Evolutionary conservation across 2,113 vertebrate genomes (phyloP).

Genomic region (Istiophorus platypterus): DNA sequence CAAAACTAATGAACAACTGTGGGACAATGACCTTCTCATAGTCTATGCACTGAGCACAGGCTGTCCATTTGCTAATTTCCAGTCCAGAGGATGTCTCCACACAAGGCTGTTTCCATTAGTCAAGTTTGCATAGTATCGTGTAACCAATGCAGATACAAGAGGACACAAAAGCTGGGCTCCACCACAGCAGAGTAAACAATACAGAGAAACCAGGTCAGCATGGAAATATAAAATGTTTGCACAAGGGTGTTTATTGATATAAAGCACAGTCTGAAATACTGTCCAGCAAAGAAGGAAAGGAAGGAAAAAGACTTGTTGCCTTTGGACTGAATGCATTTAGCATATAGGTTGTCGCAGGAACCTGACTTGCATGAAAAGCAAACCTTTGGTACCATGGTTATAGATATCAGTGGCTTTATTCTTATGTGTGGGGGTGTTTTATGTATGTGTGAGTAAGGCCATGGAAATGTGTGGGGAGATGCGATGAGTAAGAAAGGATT

Average conservation of each 20-base stretch:
- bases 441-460: neutral
- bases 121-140: slow-evolving; percentile 33
- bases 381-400: neutral
- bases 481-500: neutral
- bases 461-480: neutral
- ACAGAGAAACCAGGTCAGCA: slow-evolving; percentile 57
- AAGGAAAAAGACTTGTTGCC: neutral
- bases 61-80: neutral
- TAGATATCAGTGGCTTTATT: neutral
- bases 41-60: neutral
- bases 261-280: slow-evolving; percentile 2
- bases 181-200: slow-evolving; percentile 44
- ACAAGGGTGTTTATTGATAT: neutral
- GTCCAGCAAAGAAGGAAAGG: neutral
- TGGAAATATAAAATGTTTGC: slow-evolving; percentile 25
- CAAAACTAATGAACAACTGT: neutral
- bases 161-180: slow-evolving; percentile 28
- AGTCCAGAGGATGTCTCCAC: neutral
- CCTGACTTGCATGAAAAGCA: neutral
- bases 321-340: neutral
- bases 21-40: neutral
- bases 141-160: slow-evolving; percentile 15
- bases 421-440: too few relatives aligned
- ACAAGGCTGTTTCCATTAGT: slow-evolving; percentile 7
- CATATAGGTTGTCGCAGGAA: neutral